Evolutionary conservation across 1,140 invertebrate species (phyloP), one percentile per base, ranked within the genome.

Genomic region (Goniozus legneri): DNA sequence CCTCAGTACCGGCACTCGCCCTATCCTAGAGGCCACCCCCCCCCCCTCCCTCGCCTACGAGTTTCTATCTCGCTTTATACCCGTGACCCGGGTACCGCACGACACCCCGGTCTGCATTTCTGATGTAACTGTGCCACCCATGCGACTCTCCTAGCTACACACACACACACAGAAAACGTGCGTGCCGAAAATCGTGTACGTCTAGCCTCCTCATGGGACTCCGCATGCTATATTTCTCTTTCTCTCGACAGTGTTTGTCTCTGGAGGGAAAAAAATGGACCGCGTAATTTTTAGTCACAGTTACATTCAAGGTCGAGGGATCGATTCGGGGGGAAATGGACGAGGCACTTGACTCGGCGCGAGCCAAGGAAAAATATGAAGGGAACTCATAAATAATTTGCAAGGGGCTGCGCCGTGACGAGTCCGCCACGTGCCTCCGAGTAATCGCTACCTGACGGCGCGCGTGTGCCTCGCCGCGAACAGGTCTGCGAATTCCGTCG

Each of bases 381-480:
- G 61, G 56, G 47, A 65, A 51, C 60, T 72, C 67, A 72, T 72
- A 72, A 72, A 72, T 72, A 72, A 72, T 71, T 71, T 71, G 62
- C 44, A 52, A 62, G 63, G 64, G 63, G 62, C 58, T 50, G 54
- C 44, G 40, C 44, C 37, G n/a, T n/a, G n/a, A n/a, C n/a, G n/a
- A n/a, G n/a, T 13, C 13, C 18, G 24, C 15, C n/a, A 10, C 27
- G 36, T n/a, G 7, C 21, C 14, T 31, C 35, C 35, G 37, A 56
- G 59, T 56, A 44, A 38, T 64, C 56, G 41, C 50, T 47, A 10
- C 32, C 44, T 24, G 37, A 18, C 22, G 16, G 15, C 31, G 45
- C 21, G 22, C 10, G 37, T 34, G 35, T 32, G 33, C 18, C 15
- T 14, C 35, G n/a, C 12, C 2, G 36, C 15, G 30, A 38, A n/a